phyloP scores from a whole-genome alignment of 1,140 invertebrate species.

The Bombus waltoni region DNA sequence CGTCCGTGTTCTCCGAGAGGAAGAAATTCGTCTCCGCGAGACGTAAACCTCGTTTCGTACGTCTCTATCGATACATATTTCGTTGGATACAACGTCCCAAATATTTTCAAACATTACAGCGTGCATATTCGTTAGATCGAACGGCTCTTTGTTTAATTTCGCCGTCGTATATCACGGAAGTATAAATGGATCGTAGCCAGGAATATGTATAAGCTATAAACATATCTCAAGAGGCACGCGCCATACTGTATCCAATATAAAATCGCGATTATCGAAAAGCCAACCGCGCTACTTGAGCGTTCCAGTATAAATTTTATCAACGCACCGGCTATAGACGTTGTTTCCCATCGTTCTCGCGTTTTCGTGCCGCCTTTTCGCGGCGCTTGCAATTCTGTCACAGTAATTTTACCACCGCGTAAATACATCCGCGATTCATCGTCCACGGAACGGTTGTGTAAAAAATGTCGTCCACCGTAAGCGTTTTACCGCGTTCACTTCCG shows the following conservation, averaged over 20 bases:
- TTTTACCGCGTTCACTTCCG: neutral
- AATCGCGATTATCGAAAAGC: conserved; percentile 5
- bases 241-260: neutral
- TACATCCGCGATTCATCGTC: neutral
- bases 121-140: too few species aligned
- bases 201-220: too few species aligned
- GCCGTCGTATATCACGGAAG: too few species aligned
- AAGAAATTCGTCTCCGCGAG: too few species aligned
- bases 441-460: neutral
- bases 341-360: neutral
- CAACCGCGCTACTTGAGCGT: neutral
- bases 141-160: too few species aligned
- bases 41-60: too few species aligned
- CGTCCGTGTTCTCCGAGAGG: too few species aligned
- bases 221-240: neutral
- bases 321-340: neutral
- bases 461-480: neutral
- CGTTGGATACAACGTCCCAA: too few species aligned
- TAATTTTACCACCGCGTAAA: neutral
- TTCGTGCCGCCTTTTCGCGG: neutral
- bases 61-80: too few species aligned
- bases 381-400: neutral
- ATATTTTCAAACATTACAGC: too few species aligned
- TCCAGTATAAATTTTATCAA: neutral
- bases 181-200: too few species aligned